Evolutionary conservation across 2,888 invertebrate genomes (phyloP).

Genomic region (Tipula unca): DNA sequence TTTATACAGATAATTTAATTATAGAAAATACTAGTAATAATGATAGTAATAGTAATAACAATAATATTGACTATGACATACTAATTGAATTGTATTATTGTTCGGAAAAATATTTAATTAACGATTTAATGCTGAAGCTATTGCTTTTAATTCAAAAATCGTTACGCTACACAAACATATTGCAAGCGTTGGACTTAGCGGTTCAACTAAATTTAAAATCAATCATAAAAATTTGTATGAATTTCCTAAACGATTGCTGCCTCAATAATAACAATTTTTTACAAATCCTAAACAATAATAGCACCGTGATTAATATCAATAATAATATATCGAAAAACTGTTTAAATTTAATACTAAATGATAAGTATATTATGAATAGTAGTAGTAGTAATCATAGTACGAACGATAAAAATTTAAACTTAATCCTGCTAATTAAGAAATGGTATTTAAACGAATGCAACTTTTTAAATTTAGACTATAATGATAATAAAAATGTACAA

Average conservation of each 20-base stretch:
- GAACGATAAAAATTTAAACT: constrained; percentile 31
- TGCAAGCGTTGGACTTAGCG: constrained; percentile 37
- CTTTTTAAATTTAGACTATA: constrained; percentile 30
- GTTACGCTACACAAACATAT: constrained; percentile 37
- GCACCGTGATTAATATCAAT: constrained; percentile 25
- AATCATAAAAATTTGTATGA: constrained; percentile 33
- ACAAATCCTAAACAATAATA: neutral
- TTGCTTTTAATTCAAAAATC: constrained; percentile 34
- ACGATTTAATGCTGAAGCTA: constrained; percentile 33
- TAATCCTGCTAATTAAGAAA: constrained; percentile 37
- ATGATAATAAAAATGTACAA: constrained; percentile 27
- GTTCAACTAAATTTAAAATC: constrained; percentile 36
- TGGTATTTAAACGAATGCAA: constrained; percentile 40
- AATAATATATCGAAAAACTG: constrained; percentile 36
- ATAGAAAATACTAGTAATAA: neutral
- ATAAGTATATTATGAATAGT: constrained; percentile 22
- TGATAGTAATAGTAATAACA: neutral
- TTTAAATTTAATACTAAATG: constrained; percentile 34
- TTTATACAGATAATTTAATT: constrained; percentile 32
- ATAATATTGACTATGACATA: constrained; percentile 30
- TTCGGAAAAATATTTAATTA: constrained; percentile 39
- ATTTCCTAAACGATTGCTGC: constrained; percentile 38
- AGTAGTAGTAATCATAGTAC: constrained; percentile 25
- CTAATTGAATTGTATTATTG: constrained; percentile 40
- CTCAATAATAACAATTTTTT: constrained; percentile 31